These are phyloP conservation scores for Valencia hispanica DNA, from an alignment of 2,797 vertebrate genomes.

Conservation along the genomic window DNA sequence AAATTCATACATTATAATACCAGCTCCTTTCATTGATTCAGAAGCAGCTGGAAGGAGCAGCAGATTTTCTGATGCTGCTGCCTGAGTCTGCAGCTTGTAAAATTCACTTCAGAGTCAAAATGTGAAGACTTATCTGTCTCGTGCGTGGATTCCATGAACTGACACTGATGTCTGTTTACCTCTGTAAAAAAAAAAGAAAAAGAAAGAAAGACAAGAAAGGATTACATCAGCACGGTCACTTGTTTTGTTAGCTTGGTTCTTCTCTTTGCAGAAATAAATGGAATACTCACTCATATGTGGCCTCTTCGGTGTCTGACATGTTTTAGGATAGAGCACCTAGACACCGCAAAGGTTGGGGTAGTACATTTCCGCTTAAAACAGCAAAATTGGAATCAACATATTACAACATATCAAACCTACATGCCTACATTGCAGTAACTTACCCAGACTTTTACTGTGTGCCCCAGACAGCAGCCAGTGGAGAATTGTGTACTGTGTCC, in stretches of 20 bases:
- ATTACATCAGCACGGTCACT: background rate
- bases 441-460: slow-evolving; percentile 51
- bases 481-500: slow-evolving; percentile 51
- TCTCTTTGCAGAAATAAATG: background rate
- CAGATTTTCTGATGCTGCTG: slow-evolving; percentile 19
- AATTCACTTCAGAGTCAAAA: slow-evolving; percentile 13
- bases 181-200: slow-evolving; percentile 76
- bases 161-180: slow-evolving; percentile 85
- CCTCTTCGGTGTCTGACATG: slow-evolving; percentile 91
- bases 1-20: slow-evolving; percentile 16
- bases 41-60: background rate
- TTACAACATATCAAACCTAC: background rate
- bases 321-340: slow-evolving; percentile 66
- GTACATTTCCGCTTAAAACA: background rate
- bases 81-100: slow-evolving; percentile 16
- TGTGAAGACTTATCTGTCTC: slow-evolving; percentile 11
- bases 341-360: background rate
- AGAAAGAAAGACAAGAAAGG: slow-evolving; percentile 17
- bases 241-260: background rate
- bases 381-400: background rate
- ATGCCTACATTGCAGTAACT: slow-evolving; percentile 35
- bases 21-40: background rate
- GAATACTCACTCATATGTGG: slow-evolving; percentile 87
- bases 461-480: slow-evolving; percentile 34
- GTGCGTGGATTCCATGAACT: background rate